These are phyloP conservation scores for Drosophila stalkeri DNA, from an alignment of 2,888 invertebrate species.

Conservation along the genomic window DNA sequence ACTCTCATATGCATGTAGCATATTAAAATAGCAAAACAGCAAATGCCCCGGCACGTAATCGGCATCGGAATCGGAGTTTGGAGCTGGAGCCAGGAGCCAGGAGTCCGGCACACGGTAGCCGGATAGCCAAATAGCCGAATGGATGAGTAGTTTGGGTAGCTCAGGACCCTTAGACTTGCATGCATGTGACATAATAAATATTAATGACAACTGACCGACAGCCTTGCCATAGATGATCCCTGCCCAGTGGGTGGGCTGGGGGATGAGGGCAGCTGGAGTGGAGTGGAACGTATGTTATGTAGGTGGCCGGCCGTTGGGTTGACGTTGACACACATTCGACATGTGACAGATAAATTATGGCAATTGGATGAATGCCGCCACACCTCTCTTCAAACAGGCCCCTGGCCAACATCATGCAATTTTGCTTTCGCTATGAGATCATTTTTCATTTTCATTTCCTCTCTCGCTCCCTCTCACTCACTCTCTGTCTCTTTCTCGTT, in stretches of 20 bases:
- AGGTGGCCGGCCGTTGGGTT: conserved; percentile 34
- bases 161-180: conserved; percentile 53
- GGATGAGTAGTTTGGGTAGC: not conserved
- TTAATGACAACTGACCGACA: conserved; percentile 81
- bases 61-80: conserved; percentile 42
- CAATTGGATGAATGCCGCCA: conserved; percentile 68
- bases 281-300: conserved; percentile 2
- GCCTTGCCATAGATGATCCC: conserved; percentile 59
- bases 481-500: conserved; percentile 12
- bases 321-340: conserved; percentile 78
- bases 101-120: conserved; percentile 15
- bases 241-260: conserved; percentile 56
- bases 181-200: conserved; percentile 82
- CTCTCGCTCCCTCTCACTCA: not conserved
- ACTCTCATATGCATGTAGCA: conserved; percentile 59
- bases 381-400: conserved; percentile 62
- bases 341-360: conserved; percentile 80
- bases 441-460: conserved; percentile 71
- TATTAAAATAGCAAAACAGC: conserved; percentile 62
- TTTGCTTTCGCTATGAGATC: conserved; percentile 63
- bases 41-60: conserved; percentile 57
- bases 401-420: conserved; percentile 52
- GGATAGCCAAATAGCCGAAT: not conserved
- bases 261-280: not conserved
- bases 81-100: conserved; percentile 19